Conservation (phyloP, 1,140 invertebrate species). For the Drosophila pectinifera region DNA sequence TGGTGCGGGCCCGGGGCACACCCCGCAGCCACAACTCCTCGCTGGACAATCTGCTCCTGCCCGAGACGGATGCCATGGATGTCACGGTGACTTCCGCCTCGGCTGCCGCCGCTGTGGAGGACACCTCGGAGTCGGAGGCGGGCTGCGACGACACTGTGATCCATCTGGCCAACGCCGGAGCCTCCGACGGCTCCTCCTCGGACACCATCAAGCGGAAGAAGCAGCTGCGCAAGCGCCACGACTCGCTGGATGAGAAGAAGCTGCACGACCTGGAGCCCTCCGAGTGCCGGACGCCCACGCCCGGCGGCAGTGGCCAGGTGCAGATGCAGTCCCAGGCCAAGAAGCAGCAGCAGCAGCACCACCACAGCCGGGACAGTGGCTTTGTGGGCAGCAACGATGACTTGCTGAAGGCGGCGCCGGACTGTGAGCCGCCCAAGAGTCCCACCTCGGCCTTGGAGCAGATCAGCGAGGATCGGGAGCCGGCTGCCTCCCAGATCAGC, state of each 20-base stretch:
- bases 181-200: conserved; percentile 89
- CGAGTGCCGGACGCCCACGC: conserved; percentile 86
- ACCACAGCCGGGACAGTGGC: conserved; percentile 93
- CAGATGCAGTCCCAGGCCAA: conserved; percentile 71
- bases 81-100: conserved; percentile 84
- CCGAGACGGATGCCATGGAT: conserved; percentile 85
- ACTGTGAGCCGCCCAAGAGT: conserved; percentile 84
- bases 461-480: conserved; percentile 83
- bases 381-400: conserved; percentile 95
- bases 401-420: conserved; percentile 88
- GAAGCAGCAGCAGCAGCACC: conserved; percentile 85
- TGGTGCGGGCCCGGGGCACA: conserved; percentile 92
- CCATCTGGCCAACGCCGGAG: conserved; percentile 86
- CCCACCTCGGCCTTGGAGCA: conserved; percentile 69
- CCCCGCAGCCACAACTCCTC: conserved; percentile 92
- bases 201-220: conserved; percentile 94
- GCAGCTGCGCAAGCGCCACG: conserved; percentile 88
- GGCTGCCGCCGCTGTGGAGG: conserved; percentile 85
- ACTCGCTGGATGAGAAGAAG: conserved; percentile 86
- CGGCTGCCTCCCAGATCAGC: conserved; percentile 24
- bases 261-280: conserved; percentile 75
- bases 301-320: conserved; percentile 59
- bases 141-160: conserved; percentile 89
- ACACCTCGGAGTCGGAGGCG: conserved; percentile 91
- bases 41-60: conserved; percentile 89